Conservation (phyloP, 2,888 invertebrate genomes). For the Phorcus lineatus region DNA sequence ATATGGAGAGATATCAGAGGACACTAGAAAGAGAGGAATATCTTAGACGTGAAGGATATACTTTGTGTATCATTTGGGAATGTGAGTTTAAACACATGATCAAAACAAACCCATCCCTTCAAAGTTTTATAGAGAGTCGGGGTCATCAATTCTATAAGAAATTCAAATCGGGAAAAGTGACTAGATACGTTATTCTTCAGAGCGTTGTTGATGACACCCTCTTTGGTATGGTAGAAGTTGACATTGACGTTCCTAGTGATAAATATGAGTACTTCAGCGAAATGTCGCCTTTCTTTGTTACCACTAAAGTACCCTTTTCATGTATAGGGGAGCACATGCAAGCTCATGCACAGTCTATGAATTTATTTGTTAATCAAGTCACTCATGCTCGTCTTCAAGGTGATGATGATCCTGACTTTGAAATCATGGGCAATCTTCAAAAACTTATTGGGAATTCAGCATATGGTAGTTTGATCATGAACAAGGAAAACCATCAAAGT, state of each 20-base stretch:
- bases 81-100: too few relatives aligned
- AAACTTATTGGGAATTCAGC: background rate
- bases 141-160: too few relatives aligned
- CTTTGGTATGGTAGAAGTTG: conserved; percentile 15
- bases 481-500: background rate
- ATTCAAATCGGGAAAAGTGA: background rate
- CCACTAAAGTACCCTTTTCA: background rate
- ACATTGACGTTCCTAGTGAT: background rate
- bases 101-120: too few relatives aligned
- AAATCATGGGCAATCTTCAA: background rate
- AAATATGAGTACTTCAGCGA: background rate
- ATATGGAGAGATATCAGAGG: too few relatives aligned
- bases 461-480: background rate
- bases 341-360: too few relatives aligned
- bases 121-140: too few relatives aligned
- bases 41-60: too few relatives aligned
- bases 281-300: background rate
- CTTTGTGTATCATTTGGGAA: too few relatives aligned
- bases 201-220: background rate
- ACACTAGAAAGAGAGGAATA: too few relatives aligned
- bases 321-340: conserved; percentile 7
- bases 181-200: background rate
- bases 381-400: background rate
- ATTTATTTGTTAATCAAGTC: background rate
- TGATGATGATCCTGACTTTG: background rate